phyloP scores from a whole-genome alignment of 2,797 vertebrate genomes.

The Chaetodon trifasciatus region DNA sequence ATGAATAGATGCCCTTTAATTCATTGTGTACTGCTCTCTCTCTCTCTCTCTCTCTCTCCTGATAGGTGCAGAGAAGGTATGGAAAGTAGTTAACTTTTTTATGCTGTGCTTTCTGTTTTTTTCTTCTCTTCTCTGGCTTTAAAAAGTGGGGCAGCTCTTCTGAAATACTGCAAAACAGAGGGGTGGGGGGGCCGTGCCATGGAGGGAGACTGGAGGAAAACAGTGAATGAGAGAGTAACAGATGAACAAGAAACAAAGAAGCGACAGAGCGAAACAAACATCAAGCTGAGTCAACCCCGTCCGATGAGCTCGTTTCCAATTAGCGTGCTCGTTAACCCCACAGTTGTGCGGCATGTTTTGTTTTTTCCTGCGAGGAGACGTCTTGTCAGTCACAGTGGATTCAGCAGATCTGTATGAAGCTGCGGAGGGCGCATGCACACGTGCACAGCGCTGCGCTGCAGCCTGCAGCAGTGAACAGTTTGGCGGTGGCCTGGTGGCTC shows the following conservation, averaged over 20 bases:
- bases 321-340: constrained; percentile 37
- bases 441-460: constrained; percentile 1
- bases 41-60: not conserved
- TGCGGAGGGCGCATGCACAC: not conserved
- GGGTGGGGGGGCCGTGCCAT: not conserved
- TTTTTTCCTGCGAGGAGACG: constrained; percentile 7
- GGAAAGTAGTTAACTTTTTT: constrained; percentile 33
- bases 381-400: constrained; percentile 19
- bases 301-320: constrained; percentile 34
- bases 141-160: constrained; percentile 57
- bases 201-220: not conserved
- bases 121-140: constrained; percentile 13
- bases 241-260: constrained; percentile 10
- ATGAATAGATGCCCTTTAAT: constrained; percentile 19
- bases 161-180: constrained; percentile 37
- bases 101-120: constrained; percentile 24
- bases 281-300: constrained; percentile 11
- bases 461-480: constrained; percentile 24
- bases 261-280: not conserved
- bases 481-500: constrained; percentile 8
- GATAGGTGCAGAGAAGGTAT: not conserved
- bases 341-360: constrained; percentile 5
- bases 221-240: constrained; percentile 18
- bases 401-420: not conserved
- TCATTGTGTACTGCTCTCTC: not conserved